Conservation (phyloP, 1,140 invertebrate species). For the Dysdera silvatica region DNA sequence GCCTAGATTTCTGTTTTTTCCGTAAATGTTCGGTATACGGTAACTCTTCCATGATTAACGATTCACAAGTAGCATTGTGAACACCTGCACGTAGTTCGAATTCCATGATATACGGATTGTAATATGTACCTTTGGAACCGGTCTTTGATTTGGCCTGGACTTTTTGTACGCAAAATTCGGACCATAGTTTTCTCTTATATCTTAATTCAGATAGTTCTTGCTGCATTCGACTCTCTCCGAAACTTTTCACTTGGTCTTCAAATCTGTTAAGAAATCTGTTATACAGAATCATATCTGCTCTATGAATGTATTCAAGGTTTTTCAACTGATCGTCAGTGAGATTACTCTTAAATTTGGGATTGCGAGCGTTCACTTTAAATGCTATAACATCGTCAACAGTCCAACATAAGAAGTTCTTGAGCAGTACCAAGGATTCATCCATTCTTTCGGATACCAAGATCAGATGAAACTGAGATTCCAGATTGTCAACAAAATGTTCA, state of each 20-base stretch:
- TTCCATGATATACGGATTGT: slow-evolving; percentile 13
- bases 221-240: slow-evolving; percentile 38
- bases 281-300: slow-evolving; percentile 40
- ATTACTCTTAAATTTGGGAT: slow-evolving; percentile 10
- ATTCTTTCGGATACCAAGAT: slow-evolving; percentile 37
- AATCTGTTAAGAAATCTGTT: slow-evolving; percentile 40
- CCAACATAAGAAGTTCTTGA: slow-evolving; percentile 37
- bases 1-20: slow-evolving; percentile 13
- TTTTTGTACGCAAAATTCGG: slow-evolving; percentile 28
- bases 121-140: not conserved
- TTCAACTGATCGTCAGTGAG: slow-evolving; percentile 15
- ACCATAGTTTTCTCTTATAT: slow-evolving; percentile 25
- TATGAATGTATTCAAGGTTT: slow-evolving; percentile 34
- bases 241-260: slow-evolving; percentile 33
- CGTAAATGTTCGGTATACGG: slow-evolving; percentile 9
- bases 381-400: slow-evolving; percentile 36
- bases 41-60: slow-evolving; percentile 18
- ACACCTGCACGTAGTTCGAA: not conserved
- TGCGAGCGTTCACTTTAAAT: slow-evolving; percentile 34
- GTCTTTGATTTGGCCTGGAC: slow-evolving; percentile 4
- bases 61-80: slow-evolving; percentile 5
- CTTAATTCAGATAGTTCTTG: slow-evolving; percentile 29
- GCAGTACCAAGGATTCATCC: slow-evolving; percentile 37
- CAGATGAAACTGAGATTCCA: slow-evolving; percentile 36
- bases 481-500: slow-evolving; percentile 18